Base-by-base conservation (phyloP, 2,888 invertebrate genomes). In the Polietes domitor region DNA sequence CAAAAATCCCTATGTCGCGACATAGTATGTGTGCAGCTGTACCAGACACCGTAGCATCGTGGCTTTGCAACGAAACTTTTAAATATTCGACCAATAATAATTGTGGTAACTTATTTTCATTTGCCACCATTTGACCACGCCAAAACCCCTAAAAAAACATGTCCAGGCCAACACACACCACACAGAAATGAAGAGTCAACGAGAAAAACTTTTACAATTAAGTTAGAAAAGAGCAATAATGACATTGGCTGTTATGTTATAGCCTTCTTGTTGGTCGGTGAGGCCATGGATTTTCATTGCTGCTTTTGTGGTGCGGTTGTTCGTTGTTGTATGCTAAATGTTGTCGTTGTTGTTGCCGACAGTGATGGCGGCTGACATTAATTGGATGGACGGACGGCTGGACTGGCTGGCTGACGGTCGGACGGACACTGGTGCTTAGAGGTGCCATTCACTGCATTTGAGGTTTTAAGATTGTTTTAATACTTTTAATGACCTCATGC, bases 41-140 rank as follows among this genome's bases (percentile, higher is more conserved):
- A 21, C 26, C 24, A n/a, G n/a, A n/a, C n/a, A n/a, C n/a, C n/a
- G n/a, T n/a, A n/a, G n/a, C n/a, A 17, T 76, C 43, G 68, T 74
- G 61, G 77, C 50, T 73, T 70, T 58, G 6, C 6, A 32, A 12
- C 24, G 12, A 77, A 80, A 80, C 58, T 81, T 81, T 84, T 78
- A 84, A 84, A 84, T 84, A 81, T 84, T 78, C 81, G 78, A 84
- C 84, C 81, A 81, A 81, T 84, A 84, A 78, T 84, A 84, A 81
- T 84, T 84, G 84, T 84, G 84, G 80, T 76, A 73, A 65, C 55
- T 77, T 74, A 75, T 28, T 81, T 80, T 83, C 68, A 68, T 68
- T 74, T 71, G 80, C 24, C 77, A 58, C 32, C 78, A 43, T 68
- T 76, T 75, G 70, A 77, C 74, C 77, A 63, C 19, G 53, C 55